Evolutionary conservation across 1,140 invertebrate species (phyloP), one percentile per base, ranked within the genome.

Genomic region (Radopholus similis): DNA sequence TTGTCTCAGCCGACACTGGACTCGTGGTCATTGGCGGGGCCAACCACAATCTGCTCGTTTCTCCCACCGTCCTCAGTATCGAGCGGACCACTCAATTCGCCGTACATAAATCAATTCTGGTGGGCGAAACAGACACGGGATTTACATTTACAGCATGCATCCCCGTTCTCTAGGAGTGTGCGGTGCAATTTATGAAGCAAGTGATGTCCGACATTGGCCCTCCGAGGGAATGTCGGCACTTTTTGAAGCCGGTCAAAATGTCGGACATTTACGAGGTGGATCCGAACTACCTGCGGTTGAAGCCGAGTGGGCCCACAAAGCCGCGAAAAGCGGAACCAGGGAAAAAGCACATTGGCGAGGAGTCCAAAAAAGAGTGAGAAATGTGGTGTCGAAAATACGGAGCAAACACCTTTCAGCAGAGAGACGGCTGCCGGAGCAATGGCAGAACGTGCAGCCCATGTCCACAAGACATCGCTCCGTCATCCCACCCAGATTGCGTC

Each of bases 101-200:
- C 38, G 66, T 73, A 15, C 73, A 73, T 0, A 44, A 74, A 51
- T 60, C 57, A 18, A 73, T 73, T 73, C 34, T 77, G 30, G 70
- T 70, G 53, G 54, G 18, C 34, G n/a, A 42, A n/a, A 3, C 15
- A n/a, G 21, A 2, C 9, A n/a, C 8, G 11, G 15, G 8, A 4
- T 13, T 32, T 71, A 2, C 1, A 8, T 34, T n/a, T 28, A 32
- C 6, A 32, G 23, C n/a, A n/a, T 49, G 30, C 59, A 18, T 30
- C 13, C 4, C 34, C 34, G 2, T 18, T 68, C 69, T 57, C 4
- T 23, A 72, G 66, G 66, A 76, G 38, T 53, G 76, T 37, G 54
- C 56, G 15, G 51, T 72, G 11, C 73, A 73, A 37, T 73, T 73
- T 57, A 78, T 73, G n/a, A 68, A 73, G 28, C 72, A 76, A 58